A percentile compares a stretch with the other conserved stretches of the same genome.
Evolutionary conservation across 2,113 vertebrate genomes (phyloP).

Genomic region (Pionites leucogaster): DNA sequence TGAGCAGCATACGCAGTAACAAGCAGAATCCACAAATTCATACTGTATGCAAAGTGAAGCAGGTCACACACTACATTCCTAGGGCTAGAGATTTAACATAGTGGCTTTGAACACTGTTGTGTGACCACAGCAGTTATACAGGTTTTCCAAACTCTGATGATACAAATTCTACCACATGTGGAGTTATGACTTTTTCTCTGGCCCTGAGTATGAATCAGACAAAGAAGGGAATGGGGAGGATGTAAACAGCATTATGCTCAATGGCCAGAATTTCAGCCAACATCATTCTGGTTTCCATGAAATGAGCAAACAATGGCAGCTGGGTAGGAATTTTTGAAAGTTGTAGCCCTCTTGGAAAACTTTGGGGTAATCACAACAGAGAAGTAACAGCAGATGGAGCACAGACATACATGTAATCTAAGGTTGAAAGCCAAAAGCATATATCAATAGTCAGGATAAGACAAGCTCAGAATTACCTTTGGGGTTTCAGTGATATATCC

Average conservation of each 20-base stretch:
- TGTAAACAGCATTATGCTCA: neutral
- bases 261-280: neutral
- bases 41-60: neutral
- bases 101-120: neutral
- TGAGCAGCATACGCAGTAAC: neutral
- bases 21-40: neutral
- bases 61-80: neutral
- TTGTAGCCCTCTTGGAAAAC: neutral
- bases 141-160: neutral
- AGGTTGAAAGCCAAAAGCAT: neutral
- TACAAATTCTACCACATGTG: neutral
- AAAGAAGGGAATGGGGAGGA: neutral
- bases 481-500: neutral
- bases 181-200: neutral
- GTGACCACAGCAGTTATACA: neutral
- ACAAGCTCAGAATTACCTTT: conserved; percentile 48
- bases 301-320: neutral
- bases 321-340: neutral
- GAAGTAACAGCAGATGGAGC: neutral
- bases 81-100: neutral
- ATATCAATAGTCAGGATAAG: neutral
- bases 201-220: neutral
- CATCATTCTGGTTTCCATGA: neutral
- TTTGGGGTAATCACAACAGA: neutral
- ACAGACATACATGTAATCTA: neutral